Conservation (phyloP, 2,113 vertebrate genomes). For the Rhynchopsitta pachyrhyncha region DNA sequence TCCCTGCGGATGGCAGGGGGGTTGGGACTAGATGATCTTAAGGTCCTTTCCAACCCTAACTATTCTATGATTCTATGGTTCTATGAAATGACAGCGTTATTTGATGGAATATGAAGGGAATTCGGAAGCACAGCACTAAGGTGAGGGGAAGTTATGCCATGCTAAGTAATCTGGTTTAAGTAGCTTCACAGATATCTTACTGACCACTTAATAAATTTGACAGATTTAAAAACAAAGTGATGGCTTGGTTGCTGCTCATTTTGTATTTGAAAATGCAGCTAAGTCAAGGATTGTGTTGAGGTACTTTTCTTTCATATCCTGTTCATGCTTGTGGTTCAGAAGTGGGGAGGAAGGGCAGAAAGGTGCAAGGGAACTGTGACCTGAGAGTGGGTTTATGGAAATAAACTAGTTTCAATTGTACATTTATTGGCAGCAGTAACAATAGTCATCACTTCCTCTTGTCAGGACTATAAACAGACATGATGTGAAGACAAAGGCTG, state of each 20-base stretch:
- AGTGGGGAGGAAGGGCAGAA: neutral
- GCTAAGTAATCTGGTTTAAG: neutral
- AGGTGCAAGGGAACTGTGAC: neutral
- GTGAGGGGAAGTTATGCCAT: neutral
- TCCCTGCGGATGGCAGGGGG: too few species aligned
- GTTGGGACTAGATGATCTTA: too few species aligned
- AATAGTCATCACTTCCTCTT: neutral
- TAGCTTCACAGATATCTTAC: neutral
- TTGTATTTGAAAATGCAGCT: neutral
- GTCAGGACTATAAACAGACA: neutral
- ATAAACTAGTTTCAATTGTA: neutral
- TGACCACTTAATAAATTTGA: neutral
- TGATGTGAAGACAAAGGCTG: neutral
- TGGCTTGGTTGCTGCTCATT: neutral
- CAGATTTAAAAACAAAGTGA: neutral
- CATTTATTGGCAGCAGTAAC: neutral
- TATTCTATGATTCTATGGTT: too few species aligned
- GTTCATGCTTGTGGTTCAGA: neutral
- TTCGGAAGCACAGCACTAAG: neutral
- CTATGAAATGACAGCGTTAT: neutral
- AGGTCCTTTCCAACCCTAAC: too few species aligned
- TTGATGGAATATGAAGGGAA: neutral
- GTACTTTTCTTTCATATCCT: neutral
- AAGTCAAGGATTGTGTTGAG: neutral
- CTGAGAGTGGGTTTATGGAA: neutral